Percentiles rank a stretch among this genome's conserved stretches.
phyloP scores from a whole-genome alignment of 2,113 vertebrate species.

The Platichthys stellatus region DNA sequence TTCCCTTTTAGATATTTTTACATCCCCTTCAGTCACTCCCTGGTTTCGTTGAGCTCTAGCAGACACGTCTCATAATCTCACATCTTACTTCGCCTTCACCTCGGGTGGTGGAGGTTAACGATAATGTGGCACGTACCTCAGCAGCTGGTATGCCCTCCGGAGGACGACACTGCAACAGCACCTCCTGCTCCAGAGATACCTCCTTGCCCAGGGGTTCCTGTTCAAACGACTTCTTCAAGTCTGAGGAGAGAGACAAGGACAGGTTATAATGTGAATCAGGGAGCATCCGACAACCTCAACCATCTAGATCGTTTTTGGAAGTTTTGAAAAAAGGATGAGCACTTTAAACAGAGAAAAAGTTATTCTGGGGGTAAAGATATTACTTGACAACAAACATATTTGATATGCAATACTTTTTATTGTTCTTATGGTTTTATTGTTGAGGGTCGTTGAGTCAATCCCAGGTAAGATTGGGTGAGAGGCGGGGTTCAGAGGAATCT shows the following conservation, averaged over 20 bases:
- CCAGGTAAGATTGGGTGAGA: no score
- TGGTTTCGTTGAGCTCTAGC: neutral
- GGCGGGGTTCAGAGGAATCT: no score
- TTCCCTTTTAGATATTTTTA: neutral
- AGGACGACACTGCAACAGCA: conserved; percentile 94
- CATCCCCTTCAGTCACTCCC: conserved; percentile 11
- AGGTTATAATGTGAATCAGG: neutral
- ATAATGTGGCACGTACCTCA: conserved; percentile 81
- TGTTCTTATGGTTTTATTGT: neutral
- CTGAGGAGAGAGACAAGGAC: conserved; percentile 70
- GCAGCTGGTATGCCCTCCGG: conserved; percentile 95
- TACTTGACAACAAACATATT: no score
- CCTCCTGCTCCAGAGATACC: conserved; percentile 94
- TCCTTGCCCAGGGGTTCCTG: conserved; percentile 96
- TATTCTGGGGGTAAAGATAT: neutral
- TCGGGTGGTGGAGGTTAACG: conserved; percentile 14
- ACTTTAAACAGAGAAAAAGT: neutral
- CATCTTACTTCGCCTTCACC: conserved; percentile 12
- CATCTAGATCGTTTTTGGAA: no score
- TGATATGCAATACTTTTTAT: neutral
- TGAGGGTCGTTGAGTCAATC: no score
- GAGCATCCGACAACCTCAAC: no score
- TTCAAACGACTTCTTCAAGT: conserved; percentile 94
- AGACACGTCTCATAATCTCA: neutral
- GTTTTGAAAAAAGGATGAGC: no score